Percentiles rank a stretch among this genome's conserved stretches.
Evolutionary conservation across 1,140 invertebrate genomes (phyloP).

Genomic region (Latrodectus geometricus): DNA sequence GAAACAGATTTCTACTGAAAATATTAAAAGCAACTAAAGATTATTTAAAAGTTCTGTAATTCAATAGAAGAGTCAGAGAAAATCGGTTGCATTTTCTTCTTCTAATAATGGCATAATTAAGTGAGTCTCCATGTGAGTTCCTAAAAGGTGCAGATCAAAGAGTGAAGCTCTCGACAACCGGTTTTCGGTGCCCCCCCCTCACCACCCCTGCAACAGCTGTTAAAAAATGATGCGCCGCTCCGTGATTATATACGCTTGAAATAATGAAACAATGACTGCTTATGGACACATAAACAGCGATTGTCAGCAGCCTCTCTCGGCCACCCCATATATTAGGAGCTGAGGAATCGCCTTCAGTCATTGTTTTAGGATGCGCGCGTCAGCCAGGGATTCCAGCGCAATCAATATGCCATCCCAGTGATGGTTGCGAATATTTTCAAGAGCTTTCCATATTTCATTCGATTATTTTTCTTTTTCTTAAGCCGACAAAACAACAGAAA

Average conservation of each 20-base stretch:
- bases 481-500: too few relatives aligned
- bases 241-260: slow-evolving; percentile 29
- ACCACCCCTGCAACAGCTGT: background rate
- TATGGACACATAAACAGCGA: background rate
- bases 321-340: background rate
- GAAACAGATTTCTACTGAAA: too few relatives aligned
- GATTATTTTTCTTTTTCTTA: too few relatives aligned
- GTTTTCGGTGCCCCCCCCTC: background rate
- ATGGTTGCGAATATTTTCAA: background rate
- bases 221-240: background rate
- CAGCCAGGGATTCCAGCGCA: too few relatives aligned
- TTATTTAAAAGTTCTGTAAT: too few relatives aligned
- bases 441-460: too few relatives aligned
- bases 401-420: background rate
- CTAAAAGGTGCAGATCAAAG: background rate
- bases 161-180: background rate
- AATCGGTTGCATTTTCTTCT: too few relatives aligned
- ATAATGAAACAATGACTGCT: slow-evolving; percentile 41
- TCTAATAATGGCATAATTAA: background rate
- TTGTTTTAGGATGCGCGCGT: background rate
- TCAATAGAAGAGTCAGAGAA: too few relatives aligned
- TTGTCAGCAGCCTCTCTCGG: background rate
- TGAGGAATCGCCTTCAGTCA: background rate
- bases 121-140: background rate
- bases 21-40: too few relatives aligned